phyloP scores from a whole-genome alignment of 1,140 invertebrate genomes.

The Drosophila mayri region DNA sequence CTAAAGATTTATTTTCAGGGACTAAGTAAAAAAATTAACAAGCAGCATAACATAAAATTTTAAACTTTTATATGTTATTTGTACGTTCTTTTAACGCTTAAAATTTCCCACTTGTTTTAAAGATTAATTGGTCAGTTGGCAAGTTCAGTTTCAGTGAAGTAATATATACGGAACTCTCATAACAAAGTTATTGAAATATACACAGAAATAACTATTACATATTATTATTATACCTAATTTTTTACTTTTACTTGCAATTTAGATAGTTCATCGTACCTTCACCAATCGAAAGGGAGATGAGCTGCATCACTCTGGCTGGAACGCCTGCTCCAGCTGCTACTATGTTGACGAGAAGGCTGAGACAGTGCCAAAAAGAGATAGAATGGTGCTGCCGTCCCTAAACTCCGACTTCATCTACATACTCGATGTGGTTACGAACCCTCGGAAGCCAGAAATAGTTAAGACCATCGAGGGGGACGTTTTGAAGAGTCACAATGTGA shows the following conservation, averaged over 20 bases:
- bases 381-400: constrained; percentile 93
- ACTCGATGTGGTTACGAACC: constrained; percentile 91
- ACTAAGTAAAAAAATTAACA: too few species aligned
- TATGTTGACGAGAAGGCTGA: constrained; percentile 85
- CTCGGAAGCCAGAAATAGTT: constrained; percentile 86
- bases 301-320: constrained; percentile 98
- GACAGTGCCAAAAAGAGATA: constrained; percentile 88
- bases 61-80: neutral
- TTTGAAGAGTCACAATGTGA: constrained; percentile 90
- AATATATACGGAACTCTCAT: too few species aligned
- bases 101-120: neutral
- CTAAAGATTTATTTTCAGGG: neutral
- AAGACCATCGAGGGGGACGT: constrained; percentile 90
- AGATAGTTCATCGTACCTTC: constrained; percentile 95
- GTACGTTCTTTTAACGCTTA: neutral
- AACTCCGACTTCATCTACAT: constrained; percentile 94
- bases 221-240: neutral
- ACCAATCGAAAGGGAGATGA: constrained; percentile 94
- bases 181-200: neutral
- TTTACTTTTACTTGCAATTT: constrained; percentile 1
- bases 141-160: neutral
- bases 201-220: neutral
- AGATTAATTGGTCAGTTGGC: neutral
- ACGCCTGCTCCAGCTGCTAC: constrained; percentile 96
- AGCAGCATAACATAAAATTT: neutral